Percentiles rank a stretch among this genome's conserved stretches.
phyloP scores from a whole-genome alignment of 1,140 invertebrate species.

The Drosophila neocordata region DNA sequence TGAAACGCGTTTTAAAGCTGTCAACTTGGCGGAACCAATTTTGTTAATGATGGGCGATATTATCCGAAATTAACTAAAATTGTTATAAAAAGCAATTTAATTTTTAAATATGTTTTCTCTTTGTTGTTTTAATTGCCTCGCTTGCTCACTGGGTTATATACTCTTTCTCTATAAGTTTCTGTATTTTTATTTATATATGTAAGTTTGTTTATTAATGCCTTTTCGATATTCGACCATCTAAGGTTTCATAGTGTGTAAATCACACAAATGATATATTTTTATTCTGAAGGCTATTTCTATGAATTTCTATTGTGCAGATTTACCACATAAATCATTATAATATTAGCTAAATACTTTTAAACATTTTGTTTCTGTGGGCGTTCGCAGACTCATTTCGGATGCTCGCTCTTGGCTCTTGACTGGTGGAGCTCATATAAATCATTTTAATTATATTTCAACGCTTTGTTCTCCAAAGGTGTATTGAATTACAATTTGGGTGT shows the following conservation, averaged over 20 bases:
- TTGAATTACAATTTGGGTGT: conserved; percentile 54
- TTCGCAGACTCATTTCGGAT: conserved; percentile 53
- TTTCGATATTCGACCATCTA: conserved; percentile 61
- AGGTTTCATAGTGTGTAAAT: conserved; percentile 45
- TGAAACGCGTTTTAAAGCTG: conserved; percentile 60
- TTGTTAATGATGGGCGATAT: conserved; percentile 72
- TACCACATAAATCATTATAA: conserved; percentile 67
- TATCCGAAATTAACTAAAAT: conserved; percentile 67
- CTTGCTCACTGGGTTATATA: conserved; percentile 30
- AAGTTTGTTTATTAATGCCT: conserved; percentile 6
- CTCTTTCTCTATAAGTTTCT: conserved; percentile 20
- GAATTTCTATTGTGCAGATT: conserved; percentile 58
- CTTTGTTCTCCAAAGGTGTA: conserved; percentile 44
- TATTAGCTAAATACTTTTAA: conserved; percentile 56
- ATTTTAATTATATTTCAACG: conserved; percentile 68
- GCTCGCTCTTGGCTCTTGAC: conserved; percentile 18
- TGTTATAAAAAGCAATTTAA: conserved; percentile 72
- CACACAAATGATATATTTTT: conserved; percentile 63
- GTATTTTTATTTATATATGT: not conserved
- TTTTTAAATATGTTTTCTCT: conserved; percentile 1
- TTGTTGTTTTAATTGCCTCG: conserved; percentile 27
- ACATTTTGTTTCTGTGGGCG: conserved; percentile 66
- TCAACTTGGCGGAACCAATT: conserved; percentile 75
- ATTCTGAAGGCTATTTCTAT: conserved; percentile 64
- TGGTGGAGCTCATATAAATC: conserved; percentile 59